Evolutionary conservation across 2,888 invertebrate species (phyloP), one percentile per base, ranked within the genome.

Genomic region (Homarus gammarus): DNA sequence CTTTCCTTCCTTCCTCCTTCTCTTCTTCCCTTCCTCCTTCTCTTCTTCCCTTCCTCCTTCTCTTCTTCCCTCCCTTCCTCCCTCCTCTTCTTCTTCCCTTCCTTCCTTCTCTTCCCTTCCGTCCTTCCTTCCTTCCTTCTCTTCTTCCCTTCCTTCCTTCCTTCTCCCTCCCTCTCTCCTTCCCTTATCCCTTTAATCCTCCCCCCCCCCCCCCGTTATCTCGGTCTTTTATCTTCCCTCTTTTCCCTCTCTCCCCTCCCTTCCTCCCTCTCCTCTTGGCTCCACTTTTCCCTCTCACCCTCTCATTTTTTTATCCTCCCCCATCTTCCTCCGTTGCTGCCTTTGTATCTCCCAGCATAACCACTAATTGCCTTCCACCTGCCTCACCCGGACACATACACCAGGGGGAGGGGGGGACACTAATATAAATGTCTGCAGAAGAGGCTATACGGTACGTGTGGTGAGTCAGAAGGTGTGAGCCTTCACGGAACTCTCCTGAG

Each of bases 261-360:
- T 40, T 77, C 40, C 5, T 44, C 40, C 18, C 22, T 27, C 44
- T n/a, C 18, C 22, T 18, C 22, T 27, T 27, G 5, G 1, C 22
- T 40, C 40, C n/a, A 12, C 18, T n/a, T 8, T 44, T 8, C 1
- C 22, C 27, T 1, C 6, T 3, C 8, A 8, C 40, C 38, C n/a
- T 33, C 31, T 64, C 64, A 36, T 75, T 22, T 73, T 22, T 27
- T 22, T 33, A 12, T 73, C 36, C 22, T 38, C 36, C 33, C 73
- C 36, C 40, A 33, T 73, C 15, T 75, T 27, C 70, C 38, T 75
- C 12, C 40, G 18, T 38, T 44, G 15, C 70, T 68, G 18, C 2
- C 77, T 40, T 44, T 22, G 22, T 10, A 38, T 77, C 77, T 77
- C 38, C n/a, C 75, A 8, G 12, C 75, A 22, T 75, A n/a, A n/a